Evolutionary conservation across 1,140 invertebrate species (phyloP), one percentile per base, ranked within the genome.

Genomic region (Aphelenchoides fujianensis): DNA sequence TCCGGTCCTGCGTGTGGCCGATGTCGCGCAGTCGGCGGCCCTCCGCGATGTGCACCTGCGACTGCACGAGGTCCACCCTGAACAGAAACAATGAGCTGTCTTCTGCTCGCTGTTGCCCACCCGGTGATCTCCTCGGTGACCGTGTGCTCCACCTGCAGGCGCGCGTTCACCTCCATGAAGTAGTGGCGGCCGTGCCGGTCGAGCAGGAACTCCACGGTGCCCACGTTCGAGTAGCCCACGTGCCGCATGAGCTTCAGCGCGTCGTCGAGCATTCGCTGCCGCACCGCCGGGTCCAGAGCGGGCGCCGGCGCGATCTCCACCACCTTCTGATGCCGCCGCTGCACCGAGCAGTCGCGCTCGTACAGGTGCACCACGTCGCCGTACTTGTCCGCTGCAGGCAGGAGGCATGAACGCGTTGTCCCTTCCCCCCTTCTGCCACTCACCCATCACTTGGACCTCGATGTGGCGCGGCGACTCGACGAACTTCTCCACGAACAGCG

Each of bases 161-260:
- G 89, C 41, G 96, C 95, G 85, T 99, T 99, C 0, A 99, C 97
- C 89, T 99, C 97, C 82, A 99, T 99, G 84, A 99, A 99, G 86
- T 92, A 99, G 86, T 97, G 95, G 79, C 95, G 92, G 3, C 94
- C 94, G 55, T 89, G 88, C 67, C 92, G 90, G 78, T 98, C 96
- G n/a, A 92, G 87, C 5, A 99, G 87, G 86, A 98, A 99, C 86
- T 99, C 97, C 0, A 98, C 96, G 0, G 97, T 99, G 57, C 97
- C 79, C 54, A 82, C 84, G 62, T 85, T 83, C 62, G 93, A 90
- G 83, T 99, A 99, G 1, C 94, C 93, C 2, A 99, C 97, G 85
- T 93, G 90, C 78, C 88, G 89, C 0, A 92, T 94, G 55, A 99
- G 85, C 79, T 90, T 90, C 0, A 98, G 91, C 1, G 97, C 97